A percentile compares a stretch with the other conserved stretches of the same genome.
phyloP scores from a whole-genome alignment of 2,888 invertebrate species.

The Azorinus chamasolen region DNA sequence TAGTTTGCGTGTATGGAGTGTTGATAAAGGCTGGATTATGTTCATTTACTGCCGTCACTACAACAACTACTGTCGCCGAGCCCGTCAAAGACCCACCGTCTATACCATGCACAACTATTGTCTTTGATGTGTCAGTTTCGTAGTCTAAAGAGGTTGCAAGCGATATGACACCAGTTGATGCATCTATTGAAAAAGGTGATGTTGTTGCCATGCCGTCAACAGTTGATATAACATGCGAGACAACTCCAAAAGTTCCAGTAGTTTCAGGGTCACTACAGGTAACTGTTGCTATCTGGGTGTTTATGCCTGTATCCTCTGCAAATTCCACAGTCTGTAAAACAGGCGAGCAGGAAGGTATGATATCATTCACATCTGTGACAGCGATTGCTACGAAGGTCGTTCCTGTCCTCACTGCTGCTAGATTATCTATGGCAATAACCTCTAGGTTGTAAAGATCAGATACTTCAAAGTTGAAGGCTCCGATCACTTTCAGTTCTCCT shows the following conservation, averaged over 20 bases:
- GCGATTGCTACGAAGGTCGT: slow-evolving; percentile 94
- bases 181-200: slow-evolving; percentile 64
- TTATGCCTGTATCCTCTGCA: slow-evolving; percentile 58
- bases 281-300: slow-evolving; percentile 57
- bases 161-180: slow-evolving; percentile 41
- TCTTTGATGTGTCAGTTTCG: slow-evolving; percentile 42
- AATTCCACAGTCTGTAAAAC: slow-evolving; percentile 64
- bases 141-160: slow-evolving; percentile 48
- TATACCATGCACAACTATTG: slow-evolving; percentile 48
- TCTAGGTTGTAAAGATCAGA: slow-evolving; percentile 63
- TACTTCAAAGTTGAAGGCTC: slow-evolving; percentile 73
- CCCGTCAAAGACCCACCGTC: slow-evolving; percentile 90
- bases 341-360: slow-evolving; percentile 67
- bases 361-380: slow-evolving; percentile 94
- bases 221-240: slow-evolving; percentile 57
- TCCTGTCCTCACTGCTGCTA: slow-evolving; percentile 86
- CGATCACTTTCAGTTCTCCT: slow-evolving; percentile 70
- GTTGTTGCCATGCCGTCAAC: slow-evolving; percentile 62
- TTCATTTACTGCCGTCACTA: slow-evolving; percentile 67
- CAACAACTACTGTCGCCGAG: slow-evolving; percentile 89
- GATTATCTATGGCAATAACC: slow-evolving; percentile 62
- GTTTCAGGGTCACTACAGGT: slow-evolving; percentile 71
- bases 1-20: slow-evolving; percentile 34
- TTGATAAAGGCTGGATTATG: slow-evolving; percentile 32
- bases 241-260: slow-evolving; percentile 49